Evolutionary conservation across 2,888 invertebrate species (phyloP), one percentile per base, ranked within the genome.

Genomic region (Ceraclea dissimilis): DNA sequence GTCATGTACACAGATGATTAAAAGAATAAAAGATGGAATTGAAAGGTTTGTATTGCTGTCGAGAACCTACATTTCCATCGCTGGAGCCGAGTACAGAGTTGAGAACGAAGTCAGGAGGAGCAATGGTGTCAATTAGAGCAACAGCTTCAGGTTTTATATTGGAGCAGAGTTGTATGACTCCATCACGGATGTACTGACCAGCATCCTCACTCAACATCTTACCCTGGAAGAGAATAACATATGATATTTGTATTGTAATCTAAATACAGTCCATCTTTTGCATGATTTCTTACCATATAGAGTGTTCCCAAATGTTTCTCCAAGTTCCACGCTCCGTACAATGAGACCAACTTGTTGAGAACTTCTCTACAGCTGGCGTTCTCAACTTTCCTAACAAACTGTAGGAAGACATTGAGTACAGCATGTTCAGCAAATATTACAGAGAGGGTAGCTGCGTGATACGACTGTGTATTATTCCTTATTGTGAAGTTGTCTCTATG

Each of bases 41-140:
- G n/a, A n/a, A n/a, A n/a, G n/a, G n/a, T n/a, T n/a, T n/a, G n/a
- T n/a, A n/a, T n/a, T n/a, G n/a, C n/a, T n/a, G n/a, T n/a, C n/a
- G n/a, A n/a, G n/a, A n/a, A n/a, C n/a, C n/a, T 26, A 91, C 93
- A 80, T 89, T 80, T 68, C 95, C 95, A 72, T 94, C 91, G 4
- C 91, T 83, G 66, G 78, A 75, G 39, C 93, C 95, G n/a, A 96
- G 77, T 0, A 88, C 84, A 0, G 94, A 94, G 66, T 88, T 86
- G n/a, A 95, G 73, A 60, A 93, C 81, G 70, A 88, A 91, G 75
- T 95, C 95, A 0, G 90, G 87, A 1, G 93, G 93, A 0, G 94
- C 91, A 49, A 95, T 78, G 0, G 84, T 83, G 74, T 96, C 95
- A 0, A 82, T 85, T 22, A 95, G 74, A 1, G 86, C 68, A 1